phyloP scores from a whole-genome alignment of 2,888 invertebrate genomes.

The Therioaphis trifolii region DNA sequence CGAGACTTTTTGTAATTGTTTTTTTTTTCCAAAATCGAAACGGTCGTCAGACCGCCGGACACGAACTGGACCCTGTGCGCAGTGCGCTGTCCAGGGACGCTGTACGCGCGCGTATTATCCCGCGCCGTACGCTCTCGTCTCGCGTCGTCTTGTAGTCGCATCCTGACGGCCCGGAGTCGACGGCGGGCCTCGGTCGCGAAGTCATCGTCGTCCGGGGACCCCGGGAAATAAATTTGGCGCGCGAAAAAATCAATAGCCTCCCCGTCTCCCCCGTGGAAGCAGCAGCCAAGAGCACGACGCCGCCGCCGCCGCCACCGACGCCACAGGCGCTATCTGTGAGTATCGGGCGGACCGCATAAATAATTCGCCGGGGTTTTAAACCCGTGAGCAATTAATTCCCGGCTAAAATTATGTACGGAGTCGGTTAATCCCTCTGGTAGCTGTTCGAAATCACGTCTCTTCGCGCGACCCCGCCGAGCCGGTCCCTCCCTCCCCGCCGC shows the following conservation, averaged over 20 bases:
- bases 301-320: background rate
- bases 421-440: constrained; percentile 56
- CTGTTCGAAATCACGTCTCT: constrained; percentile 53
- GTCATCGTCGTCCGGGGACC: background rate
- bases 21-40: no score
- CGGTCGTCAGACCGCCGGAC: no score
- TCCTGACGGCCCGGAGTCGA: no score
- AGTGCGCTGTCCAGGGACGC: no score
- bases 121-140: no score
- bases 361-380: constrained; percentile 48
- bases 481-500: background rate
- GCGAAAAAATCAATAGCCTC: constrained; percentile 28
- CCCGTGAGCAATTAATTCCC: constrained; percentile 52
- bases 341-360: constrained; percentile 32
- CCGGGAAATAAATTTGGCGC: background rate
- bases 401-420: constrained; percentile 52
- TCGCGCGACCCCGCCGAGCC: background rate
- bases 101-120: background rate
- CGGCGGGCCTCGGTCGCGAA: background rate
- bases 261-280: background rate
- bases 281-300: background rate
- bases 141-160: no score
- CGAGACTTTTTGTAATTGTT: no score
- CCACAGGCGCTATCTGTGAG: background rate
- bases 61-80: no score